Conservation (phyloP, 1,140 invertebrate genomes). For the Steinernema khuongi region DNA sequence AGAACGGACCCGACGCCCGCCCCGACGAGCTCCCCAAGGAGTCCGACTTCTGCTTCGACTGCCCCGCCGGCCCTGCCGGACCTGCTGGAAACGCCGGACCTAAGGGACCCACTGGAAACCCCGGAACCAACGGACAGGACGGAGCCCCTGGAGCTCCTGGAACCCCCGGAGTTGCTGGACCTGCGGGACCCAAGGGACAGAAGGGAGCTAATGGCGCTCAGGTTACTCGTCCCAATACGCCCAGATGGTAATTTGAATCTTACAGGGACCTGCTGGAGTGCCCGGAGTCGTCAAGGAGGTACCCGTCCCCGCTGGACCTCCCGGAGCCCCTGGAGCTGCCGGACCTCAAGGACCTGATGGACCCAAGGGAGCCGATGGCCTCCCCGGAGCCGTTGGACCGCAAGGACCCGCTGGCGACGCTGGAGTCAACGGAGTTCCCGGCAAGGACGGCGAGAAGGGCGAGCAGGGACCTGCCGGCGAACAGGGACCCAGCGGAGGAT, state of each 20-base stretch:
- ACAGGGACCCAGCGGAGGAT: slow-evolving; percentile 30
- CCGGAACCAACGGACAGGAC: slow-evolving; percentile 28
- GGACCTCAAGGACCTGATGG: slow-evolving; percentile 28
- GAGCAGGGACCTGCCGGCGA: slow-evolving; percentile 25
- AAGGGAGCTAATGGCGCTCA: slow-evolving; percentile 14
- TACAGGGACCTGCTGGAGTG: neutral
- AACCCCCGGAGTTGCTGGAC: slow-evolving; percentile 22
- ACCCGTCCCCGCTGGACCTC: slow-evolving; percentile 22
- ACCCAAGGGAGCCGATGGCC: slow-evolving; percentile 26
- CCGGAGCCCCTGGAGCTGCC: no score
- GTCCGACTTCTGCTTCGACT: slow-evolving; percentile 40
- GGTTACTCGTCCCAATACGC: neutral
- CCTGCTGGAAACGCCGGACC: slow-evolving; percentile 34
- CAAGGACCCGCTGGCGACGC: slow-evolving; percentile 29
- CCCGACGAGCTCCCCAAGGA: slow-evolving; percentile 26
- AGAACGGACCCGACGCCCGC: slow-evolving; percentile 24
- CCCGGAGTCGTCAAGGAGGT: slow-evolving; percentile 18
- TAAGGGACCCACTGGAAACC: slow-evolving; percentile 31
- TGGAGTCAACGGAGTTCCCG: slow-evolving; percentile 28
- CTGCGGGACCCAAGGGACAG: slow-evolving; percentile 21
- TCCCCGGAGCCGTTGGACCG: slow-evolving; percentile 27
- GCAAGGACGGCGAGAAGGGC: slow-evolving; percentile 31
- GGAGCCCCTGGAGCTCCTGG: slow-evolving; percentile 22
- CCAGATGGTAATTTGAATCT: no score
- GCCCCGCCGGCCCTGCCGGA: slow-evolving; percentile 37